A percentile compares a stretch with the other conserved stretches of the same genome.
Evolutionary conservation across 2,113 vertebrate genomes (phyloP).

Genomic region (Nesogale talazaci): DNA sequence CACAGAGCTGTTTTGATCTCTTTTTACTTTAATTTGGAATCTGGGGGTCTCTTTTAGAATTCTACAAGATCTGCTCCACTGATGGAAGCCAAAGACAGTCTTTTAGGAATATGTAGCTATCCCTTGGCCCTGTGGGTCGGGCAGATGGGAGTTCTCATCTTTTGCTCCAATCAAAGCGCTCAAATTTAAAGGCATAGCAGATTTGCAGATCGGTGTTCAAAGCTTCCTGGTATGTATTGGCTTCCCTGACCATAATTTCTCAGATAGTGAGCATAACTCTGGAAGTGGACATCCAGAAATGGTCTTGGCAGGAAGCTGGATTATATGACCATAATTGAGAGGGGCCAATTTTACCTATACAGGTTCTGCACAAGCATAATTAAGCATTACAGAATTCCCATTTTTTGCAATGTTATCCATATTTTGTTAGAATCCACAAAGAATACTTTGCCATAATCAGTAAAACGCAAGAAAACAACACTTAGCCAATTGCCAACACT

Average conservation of each 20-base stretch:
- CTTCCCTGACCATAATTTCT: background rate
- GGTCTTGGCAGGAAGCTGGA: background rate
- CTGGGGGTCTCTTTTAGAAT: slow-evolving; percentile 1
- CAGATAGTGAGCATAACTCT: background rate
- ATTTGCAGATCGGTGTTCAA: background rate
- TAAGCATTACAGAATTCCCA: too few species aligned
- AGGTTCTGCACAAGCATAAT: too few species aligned
- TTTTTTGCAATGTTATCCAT: too few species aligned
- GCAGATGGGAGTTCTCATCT: background rate
- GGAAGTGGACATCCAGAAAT: background rate
- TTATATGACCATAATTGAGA: background rate
- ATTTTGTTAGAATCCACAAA: too few species aligned
- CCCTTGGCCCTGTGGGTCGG: background rate
- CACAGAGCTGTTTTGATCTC: background rate
- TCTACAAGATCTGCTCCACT: background rate
- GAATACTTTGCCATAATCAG: too few species aligned
- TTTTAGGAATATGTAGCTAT: background rate
- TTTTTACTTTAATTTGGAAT: slow-evolving; percentile 30
- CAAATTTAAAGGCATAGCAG: background rate
- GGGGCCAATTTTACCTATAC: fast-evolving
- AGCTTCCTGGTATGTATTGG: background rate
- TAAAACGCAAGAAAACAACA: too few species aligned
- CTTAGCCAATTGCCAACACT: too few species aligned
- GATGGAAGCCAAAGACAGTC: background rate
- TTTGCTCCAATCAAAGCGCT: background rate